These are phyloP conservation scores for Macaca nemestrina DNA, from an alignment of 2,113 vertebrate species.

Conservation along the genomic window DNA sequence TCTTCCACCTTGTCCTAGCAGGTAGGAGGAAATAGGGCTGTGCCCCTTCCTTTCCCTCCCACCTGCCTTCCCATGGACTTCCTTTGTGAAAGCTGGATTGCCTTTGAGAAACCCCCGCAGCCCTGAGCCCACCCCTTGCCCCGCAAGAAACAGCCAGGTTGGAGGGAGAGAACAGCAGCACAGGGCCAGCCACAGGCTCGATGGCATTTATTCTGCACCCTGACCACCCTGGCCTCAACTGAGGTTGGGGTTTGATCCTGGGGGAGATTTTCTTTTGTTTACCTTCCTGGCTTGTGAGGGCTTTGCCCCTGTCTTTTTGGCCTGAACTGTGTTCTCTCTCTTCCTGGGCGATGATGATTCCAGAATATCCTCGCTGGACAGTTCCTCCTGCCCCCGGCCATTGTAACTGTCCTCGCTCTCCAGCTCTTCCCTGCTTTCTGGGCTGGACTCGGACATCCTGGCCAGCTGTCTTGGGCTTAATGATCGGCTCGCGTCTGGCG, in stretches of 20 bases:
- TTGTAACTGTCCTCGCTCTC: constrained; percentile 81
- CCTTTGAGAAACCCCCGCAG: background rate
- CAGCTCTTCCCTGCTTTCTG: constrained; percentile 65
- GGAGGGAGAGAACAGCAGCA: constrained; percentile 58
- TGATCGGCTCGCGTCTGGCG: constrained; percentile 38
- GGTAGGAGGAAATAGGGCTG: background rate
- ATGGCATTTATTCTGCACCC: constrained; percentile 71
- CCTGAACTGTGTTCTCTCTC: constrained; percentile 21
- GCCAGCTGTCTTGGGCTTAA: constrained; percentile 20
- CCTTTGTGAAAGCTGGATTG: background rate
- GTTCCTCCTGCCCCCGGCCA: constrained; percentile 79
- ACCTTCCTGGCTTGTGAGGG: constrained; percentile 60
- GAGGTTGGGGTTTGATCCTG: constrained; percentile 60
- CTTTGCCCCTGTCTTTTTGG: constrained; percentile 56
- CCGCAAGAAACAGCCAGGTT: background rate
- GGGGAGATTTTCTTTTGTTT: constrained; percentile 63
- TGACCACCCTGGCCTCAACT: constrained; percentile 64
- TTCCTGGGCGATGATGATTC: constrained; percentile 42
- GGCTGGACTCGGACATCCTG: constrained; percentile 36
- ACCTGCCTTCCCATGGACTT: background rate
- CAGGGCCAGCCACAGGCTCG: constrained; percentile 43
- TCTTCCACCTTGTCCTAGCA: background rate
- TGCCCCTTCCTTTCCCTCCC: background rate
- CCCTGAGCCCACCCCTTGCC: background rate
- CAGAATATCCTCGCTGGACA: constrained; percentile 33